These are phyloP conservation scores for Myodes glareolus DNA, from an alignment of 2,113 vertebrate species.

Conservation along the genomic window DNA sequence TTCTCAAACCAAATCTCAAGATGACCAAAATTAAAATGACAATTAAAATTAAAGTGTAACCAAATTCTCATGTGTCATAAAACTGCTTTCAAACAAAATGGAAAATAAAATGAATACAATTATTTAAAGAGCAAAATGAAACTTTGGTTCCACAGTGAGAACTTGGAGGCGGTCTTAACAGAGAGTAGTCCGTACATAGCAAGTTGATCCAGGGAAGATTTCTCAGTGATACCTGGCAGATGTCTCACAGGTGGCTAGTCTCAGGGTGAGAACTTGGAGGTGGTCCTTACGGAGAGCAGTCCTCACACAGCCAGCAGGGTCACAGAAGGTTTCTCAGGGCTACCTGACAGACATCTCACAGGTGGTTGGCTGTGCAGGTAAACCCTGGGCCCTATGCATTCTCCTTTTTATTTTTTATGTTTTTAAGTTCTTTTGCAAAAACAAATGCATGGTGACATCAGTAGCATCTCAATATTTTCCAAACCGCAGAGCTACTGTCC, in stretches of 20 bases:
- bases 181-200: accelerated
- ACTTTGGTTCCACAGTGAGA: background rate
- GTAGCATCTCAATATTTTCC: background rate
- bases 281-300: no score
- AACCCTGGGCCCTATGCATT: background rate
- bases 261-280: background rate
- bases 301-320: background rate
- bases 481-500: background rate
- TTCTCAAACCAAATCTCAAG: background rate
- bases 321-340: background rate
- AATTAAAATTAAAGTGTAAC: background rate
- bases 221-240: background rate
- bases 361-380: background rate
- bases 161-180: background rate
- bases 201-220: background rate
- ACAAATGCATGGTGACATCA: background rate
- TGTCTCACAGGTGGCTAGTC: background rate
- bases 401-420: background rate
- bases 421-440: background rate
- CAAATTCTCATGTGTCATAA: background rate
- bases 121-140: background rate
- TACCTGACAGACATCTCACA: no score
- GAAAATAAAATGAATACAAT: background rate
- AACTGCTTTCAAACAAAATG: background rate
- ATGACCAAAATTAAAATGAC: background rate